Base-by-base conservation (phyloP, 2,888 invertebrate species). In the Ormyrus labotus region DNA sequence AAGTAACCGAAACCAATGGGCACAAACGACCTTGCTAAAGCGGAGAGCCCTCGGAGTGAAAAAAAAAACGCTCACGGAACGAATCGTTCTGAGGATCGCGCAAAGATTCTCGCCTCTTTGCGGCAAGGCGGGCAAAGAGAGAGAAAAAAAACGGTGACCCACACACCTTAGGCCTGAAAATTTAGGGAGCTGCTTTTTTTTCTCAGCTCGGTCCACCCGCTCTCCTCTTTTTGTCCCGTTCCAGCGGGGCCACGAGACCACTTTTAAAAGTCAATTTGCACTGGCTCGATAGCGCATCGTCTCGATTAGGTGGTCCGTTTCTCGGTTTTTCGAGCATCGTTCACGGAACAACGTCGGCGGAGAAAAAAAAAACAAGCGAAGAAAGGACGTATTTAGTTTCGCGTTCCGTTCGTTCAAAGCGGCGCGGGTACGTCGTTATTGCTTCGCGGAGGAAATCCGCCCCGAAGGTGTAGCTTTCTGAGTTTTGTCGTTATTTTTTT, bases 181-280 rank as follows among this genome's bases (percentile, higher is more conserved):
- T 19, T 19, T 19, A 67, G 45, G 57, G 9, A 72, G 13, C 8
- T 53, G 0, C 53, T 9, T 72, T 51, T 72, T 51, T 50, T 55
- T 61, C 58, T 64, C 9, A 6, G 7, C 34, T 8, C 6, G 9
- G 13, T 64, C 55, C 70, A 60, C 61, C 67, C 61, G 34, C 55
- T 45, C 57, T 19, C 7, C 53, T 78, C 34, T 64, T 19, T 19
- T 19, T 19, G 45, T 19, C 19, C 51, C 19, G 34, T 48, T 71
- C 47, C 47, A 55, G 34, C 65, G 8, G 19, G 2, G 58, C 47
- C 70, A 65, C 53, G 48, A 69, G 57, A 55, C 73, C 34, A 8
- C 67, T 75, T 47, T 80, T 70, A 74, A 70, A 69, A 47, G 58
- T 50, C 71, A 55, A 75, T 75, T 80, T 80, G 57, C 61, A 61